phyloP scores from a whole-genome alignment of 2,888 invertebrate genomes.

The Lasioglossum malachurum region DNA sequence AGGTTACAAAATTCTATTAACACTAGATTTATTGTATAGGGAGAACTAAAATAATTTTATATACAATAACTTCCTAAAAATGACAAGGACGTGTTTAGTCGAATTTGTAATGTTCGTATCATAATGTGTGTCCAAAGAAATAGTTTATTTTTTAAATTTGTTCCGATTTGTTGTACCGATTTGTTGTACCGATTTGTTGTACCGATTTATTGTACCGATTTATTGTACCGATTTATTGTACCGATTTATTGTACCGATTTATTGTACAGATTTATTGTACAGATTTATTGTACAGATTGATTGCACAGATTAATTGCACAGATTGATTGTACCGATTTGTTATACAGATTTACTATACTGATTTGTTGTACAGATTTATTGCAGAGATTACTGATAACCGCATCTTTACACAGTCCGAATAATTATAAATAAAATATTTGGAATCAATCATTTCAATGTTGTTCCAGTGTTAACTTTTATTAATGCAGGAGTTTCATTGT shows the following conservation, averaged over 20 bases:
- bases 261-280: no score
- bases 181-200: no score
- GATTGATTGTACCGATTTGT: no score
- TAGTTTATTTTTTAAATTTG: no score
- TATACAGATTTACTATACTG: no score
- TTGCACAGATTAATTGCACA: no score
- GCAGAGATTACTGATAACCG: not conserved
- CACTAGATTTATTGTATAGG: not conserved
- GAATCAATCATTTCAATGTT: no score
- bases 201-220: no score
- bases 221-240: no score
- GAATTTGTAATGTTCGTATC: not conserved
- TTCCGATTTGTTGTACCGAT: no score
- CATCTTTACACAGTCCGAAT: not conserved
- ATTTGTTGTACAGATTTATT: not conserved
- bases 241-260: no score
- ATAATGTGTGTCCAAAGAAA: not conserved
- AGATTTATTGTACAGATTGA: no score
- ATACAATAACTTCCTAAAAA: not conserved
- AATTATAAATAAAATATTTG: not conserved
- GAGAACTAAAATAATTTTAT: not conserved
- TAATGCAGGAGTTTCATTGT: not conserved
- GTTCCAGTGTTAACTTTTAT: not conserved
- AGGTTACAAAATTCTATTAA: not conserved
- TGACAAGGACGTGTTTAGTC: not conserved